phyloP scores from a whole-genome alignment of 2,113 vertebrate species.

The rabbit (Oryctolagus cuniculus) region mOryCun1.1 NC_091438.1:55073001-55073500 shows the following conservation, averaged over 20 bases:
- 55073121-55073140: not conserved
- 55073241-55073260: not conserved
- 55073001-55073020: not conserved
- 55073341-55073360: not conserved
- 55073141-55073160: not conserved
- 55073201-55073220: not conserved
- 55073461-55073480: conserved; percentile 12
- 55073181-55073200: not conserved
- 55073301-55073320: not conserved
- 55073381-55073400: not conserved
- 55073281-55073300: not conserved
- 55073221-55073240: no score
- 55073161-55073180: not conserved
- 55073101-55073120: not conserved
- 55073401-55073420: not conserved
- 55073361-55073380: conserved; percentile 57
- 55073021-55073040: not conserved
- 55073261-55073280: conserved; percentile 45
- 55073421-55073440: not conserved
- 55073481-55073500: not conserved
- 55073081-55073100: not conserved
- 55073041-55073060: not conserved
- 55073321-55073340: conserved; percentile 39
- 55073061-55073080: not conserved
- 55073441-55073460: not conserved